Evolutionary conservation across 2,113 vertebrate species (phyloP).

Genomic region (Aplodontia rufa): DNA sequence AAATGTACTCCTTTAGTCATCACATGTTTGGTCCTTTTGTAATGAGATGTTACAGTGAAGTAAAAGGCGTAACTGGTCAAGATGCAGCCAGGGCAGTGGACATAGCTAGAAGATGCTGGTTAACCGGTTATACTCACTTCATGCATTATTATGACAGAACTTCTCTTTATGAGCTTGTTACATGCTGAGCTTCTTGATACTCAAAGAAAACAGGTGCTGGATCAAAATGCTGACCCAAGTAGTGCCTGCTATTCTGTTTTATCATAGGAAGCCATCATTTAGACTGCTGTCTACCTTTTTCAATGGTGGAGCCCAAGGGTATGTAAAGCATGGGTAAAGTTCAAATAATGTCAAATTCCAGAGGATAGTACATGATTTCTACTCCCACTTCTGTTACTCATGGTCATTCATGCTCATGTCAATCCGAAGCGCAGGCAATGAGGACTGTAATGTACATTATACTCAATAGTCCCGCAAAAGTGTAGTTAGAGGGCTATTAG

Average conservation of each 20-base stretch:
- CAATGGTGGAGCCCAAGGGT: neutral
- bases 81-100: neutral
- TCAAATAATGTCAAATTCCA: constrained; percentile 47
- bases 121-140: neutral
- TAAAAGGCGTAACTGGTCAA: neutral
- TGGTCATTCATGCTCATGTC: neutral
- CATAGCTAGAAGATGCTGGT: neutral
- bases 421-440: neutral
- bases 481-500: neutral
- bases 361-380: neutral
- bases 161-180: neutral
- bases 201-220: constrained; percentile 30
- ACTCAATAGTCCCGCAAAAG: constrained; percentile 31
- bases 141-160: neutral
- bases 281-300: neutral
- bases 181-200: neutral
- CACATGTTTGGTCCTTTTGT: neutral
- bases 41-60: neutral
- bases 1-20: neutral
- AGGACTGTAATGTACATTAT: neutral
- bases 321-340: neutral
- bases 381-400: neutral
- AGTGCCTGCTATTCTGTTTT: neutral
- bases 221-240: neutral
- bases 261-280: neutral